Conservation (phyloP, 1,140 invertebrate genomes). For the Zaprionus gabonicus region DNA sequence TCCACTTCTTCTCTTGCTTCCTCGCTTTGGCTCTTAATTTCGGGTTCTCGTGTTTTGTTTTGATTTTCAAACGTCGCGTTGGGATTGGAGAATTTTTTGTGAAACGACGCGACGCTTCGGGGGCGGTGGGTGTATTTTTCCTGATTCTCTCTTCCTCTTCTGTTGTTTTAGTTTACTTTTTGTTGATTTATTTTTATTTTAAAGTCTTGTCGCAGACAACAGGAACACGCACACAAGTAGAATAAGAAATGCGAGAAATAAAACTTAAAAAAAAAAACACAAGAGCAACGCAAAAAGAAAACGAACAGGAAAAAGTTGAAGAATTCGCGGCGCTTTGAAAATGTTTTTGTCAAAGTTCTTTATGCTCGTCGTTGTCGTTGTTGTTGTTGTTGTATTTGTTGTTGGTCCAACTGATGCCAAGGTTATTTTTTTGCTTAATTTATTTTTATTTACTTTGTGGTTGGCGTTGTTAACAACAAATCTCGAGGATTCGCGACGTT, state of each 20-base stretch:
- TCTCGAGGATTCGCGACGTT: conserved; percentile 13
- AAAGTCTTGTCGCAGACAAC: conserved; percentile 17
- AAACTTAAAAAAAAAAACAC: conserved; percentile 10
- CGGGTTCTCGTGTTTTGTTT: conserved; percentile 35
- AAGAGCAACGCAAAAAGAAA: conserved; percentile 9
- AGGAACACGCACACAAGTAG: conserved; percentile 19
- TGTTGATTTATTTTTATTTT: conserved; percentile 24
- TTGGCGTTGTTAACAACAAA: conserved; percentile 19
- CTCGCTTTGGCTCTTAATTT: conserved; percentile 10
- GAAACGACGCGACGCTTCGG: background rate
- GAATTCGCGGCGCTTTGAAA: conserved; percentile 27
- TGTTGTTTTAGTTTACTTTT: background rate
- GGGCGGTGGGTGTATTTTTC: background rate
- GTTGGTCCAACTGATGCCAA: conserved; percentile 47
- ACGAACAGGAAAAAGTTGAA: conserved; percentile 22
- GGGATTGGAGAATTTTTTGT: conserved; percentile 17
- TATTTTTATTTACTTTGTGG: conserved; percentile 45
- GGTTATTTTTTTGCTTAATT: conserved; percentile 37
- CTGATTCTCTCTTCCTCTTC: conserved; percentile 4
- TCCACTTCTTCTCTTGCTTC: conserved; percentile 9
- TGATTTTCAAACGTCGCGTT: conserved; percentile 41
- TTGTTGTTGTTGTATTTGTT: conserved; percentile 8
- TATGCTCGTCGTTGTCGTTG: conserved; percentile 3
- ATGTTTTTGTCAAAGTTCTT: conserved; percentile 33
- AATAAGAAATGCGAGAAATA: background rate